Conservation (phyloP, 2,113 vertebrate species). For the Hirundichthys speculiger region DNA sequence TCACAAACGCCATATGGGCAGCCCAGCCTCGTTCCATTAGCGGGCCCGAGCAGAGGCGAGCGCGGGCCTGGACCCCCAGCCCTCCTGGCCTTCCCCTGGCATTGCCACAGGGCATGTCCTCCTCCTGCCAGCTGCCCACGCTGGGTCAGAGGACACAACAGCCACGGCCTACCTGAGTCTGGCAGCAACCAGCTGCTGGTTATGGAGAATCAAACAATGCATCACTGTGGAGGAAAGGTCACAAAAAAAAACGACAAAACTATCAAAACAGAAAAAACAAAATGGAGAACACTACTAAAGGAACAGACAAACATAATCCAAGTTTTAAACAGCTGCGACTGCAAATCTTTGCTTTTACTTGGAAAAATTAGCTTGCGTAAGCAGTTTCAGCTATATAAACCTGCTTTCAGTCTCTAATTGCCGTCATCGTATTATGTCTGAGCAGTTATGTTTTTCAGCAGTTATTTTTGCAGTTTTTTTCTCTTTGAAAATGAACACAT, state of each 20-base stretch:
- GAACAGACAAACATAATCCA: no score
- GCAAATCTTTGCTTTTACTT: neutral
- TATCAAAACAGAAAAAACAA: no score
- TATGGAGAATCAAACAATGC: conserved; percentile 16
- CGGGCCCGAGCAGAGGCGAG: conserved; percentile 63
- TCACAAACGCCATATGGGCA: conserved; percentile 82
- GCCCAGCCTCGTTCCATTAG: conserved; percentile 80
- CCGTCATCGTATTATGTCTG: no score
- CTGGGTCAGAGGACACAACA: conserved; percentile 64
- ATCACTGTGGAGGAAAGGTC: conserved; percentile 44
- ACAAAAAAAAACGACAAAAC: neutral
- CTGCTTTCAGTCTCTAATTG: no score
- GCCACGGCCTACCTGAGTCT: conserved; percentile 62
- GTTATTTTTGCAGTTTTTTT: no score
- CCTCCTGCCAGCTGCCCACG: conserved; percentile 81
- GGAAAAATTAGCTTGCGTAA: neutral
- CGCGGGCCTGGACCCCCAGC: conserved; percentile 65
- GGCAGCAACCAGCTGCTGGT: conserved; percentile 42
- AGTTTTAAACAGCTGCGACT: neutral
- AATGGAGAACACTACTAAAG: no score
- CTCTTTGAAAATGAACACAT: no score
- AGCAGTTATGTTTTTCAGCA: no score
- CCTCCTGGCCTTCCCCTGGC: conserved; percentile 78
- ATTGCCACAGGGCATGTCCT: conserved; percentile 83
- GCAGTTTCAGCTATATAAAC: neutral